Evolutionary conservation across 2,888 invertebrate species (phyloP), one percentile per base, ranked within the genome.

Genomic region (Encarsia formosa): DNA sequence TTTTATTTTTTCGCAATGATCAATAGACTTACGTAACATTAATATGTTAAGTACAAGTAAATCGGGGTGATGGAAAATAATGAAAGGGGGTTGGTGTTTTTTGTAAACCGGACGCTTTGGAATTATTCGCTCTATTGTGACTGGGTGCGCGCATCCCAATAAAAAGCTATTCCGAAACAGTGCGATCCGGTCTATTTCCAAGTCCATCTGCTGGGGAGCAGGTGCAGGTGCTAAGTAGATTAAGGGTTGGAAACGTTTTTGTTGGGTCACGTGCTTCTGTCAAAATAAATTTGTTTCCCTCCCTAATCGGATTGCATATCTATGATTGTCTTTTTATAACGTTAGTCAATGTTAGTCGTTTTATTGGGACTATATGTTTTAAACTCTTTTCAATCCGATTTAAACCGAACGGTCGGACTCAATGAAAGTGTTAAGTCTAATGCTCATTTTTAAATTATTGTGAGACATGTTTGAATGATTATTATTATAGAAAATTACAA

Each of bases 261-360:
- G 71, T 70, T 66, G 61, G 67, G 68, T 72, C 72, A 72, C 72
- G 72, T 72, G 72, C 69, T 65, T 56, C 63, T 62, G 69, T 69
- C 69, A 71, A 69, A 72, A 70, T 68, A 71, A 66, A 70, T 71
- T 65, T 67, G 55, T 61, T 56, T 55, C 42, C 61, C 15, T 8
- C 8, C 15, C 60, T 66, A 68, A 69, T 68, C 67, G 63, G 63
- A 66, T 68, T 65, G 61, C n/a, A n/a, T n/a, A n/a, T n/a, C 40
- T 52, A 61, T 60, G 61, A 58, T 59, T 58, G 54, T n/a, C 45
- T 57, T 52, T 47, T 52, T 47, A 49, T 54, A 39, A 50, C 23
- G 32, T 32, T 44, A 38, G 19, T 26, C 26, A 5, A 29, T 34
- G 40, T 11, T 43, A 29, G 19, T 46, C 39, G 23, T 51, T 48